These are phyloP conservation scores for Acanthurus tractus DNA, from an alignment of 2,797 vertebrate genomes.

Conservation along the genomic window DNA sequence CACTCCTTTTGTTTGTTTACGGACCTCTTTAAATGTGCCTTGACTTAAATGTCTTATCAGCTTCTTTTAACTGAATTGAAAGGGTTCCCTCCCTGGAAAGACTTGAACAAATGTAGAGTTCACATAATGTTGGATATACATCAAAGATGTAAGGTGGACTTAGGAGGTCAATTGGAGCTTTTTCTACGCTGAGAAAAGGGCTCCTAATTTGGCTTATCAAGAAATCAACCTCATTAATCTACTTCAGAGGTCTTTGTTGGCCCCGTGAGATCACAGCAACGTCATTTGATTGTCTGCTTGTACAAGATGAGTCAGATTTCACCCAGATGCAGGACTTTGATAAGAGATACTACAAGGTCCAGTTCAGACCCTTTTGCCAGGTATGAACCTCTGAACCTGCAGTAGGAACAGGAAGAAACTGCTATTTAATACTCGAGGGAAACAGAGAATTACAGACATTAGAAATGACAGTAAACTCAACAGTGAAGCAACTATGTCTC, in stretches of 20 bases:
- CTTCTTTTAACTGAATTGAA: conserved; percentile 81
- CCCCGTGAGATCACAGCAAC: conserved; percentile 18
- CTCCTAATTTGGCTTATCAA: conserved; percentile 69
- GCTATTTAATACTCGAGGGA: background rate
- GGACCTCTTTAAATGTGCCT: conserved; percentile 71
- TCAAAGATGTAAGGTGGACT: conserved; percentile 38
- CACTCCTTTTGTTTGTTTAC: conserved; percentile 82
- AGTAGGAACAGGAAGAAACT: background rate
- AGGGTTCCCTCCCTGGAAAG: conserved; percentile 39
- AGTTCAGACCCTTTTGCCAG: conserved; percentile 5
- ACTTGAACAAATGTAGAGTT: conserved; percentile 61
- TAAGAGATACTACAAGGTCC: conserved; percentile 10
- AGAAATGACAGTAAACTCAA: background rate
- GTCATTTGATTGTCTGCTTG: conserved; percentile 48
- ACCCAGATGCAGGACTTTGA: conserved; percentile 37
- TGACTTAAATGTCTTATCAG: conserved; percentile 75
- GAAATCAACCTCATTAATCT: conserved; percentile 63
- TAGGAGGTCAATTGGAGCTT: conserved; percentile 37
- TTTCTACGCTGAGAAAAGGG: conserved; percentile 29
- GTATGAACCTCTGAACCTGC: background rate
- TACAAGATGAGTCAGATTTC: conserved; percentile 58
- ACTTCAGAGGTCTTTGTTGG: conserved; percentile 47
- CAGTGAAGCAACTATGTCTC: no score
- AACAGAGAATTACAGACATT: background rate
- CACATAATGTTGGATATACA: conserved; percentile 56